Conservation (phyloP, 2,888 invertebrate genomes). For the Pteria penguin region DNA sequence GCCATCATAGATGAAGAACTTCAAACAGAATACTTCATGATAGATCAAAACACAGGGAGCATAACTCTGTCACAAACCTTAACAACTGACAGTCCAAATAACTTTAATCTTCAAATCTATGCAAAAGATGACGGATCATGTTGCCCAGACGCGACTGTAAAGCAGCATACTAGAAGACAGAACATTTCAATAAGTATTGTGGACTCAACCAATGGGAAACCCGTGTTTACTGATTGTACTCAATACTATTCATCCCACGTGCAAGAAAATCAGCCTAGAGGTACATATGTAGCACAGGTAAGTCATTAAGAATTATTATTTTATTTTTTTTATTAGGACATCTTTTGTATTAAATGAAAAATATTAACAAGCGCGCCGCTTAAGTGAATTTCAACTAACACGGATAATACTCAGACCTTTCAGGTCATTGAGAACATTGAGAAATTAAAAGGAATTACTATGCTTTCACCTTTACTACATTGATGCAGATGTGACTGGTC, state of each 20-base stretch:
- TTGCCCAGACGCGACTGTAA: slow-evolving; percentile 84
- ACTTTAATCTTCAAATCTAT: not conserved
- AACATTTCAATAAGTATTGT: slow-evolving; percentile 97
- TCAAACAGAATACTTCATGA: not conserved
- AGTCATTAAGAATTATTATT: too few species aligned
- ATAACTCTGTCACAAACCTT: not conserved
- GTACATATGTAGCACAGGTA: slow-evolving; percentile 53
- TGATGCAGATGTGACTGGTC: too few species aligned
- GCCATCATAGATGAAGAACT: not conserved
- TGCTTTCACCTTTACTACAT: too few species aligned
- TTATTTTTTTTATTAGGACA: too few species aligned
- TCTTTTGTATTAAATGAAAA: too few species aligned
- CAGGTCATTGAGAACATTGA: too few species aligned
- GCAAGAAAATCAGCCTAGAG: slow-evolving; percentile 45
- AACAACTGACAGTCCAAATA: not conserved
- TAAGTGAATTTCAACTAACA: too few species aligned
- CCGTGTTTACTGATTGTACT: slow-evolving; percentile 39
- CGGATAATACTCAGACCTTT: too few species aligned
- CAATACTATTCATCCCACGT: slow-evolving; percentile 3
- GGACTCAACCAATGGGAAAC: slow-evolving; percentile 94
- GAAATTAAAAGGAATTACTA: too few species aligned
- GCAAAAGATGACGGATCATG: slow-evolving; percentile 98
- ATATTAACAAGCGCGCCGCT: too few species aligned
- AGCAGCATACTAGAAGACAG: slow-evolving; percentile 93
- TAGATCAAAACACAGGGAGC: not conserved